Conservation (phyloP, 2,888 invertebrate species). For the Cylloceria caligata region DNA sequence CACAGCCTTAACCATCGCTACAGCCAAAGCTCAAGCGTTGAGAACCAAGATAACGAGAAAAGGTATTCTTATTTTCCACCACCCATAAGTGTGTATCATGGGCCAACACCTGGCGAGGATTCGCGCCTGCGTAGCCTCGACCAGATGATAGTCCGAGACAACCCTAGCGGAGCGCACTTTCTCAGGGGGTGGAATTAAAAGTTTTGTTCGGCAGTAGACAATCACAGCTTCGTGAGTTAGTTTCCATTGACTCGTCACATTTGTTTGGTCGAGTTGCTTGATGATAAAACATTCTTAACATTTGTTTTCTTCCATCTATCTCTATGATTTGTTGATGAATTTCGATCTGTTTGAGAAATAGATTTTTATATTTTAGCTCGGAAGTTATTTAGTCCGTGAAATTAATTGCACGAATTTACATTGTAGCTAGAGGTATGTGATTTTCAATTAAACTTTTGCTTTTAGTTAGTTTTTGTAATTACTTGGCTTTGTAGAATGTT, state of each 20-base stretch:
- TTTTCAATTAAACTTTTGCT: background rate
- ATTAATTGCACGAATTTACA: slow-evolving; percentile 6
- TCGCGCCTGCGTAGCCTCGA: slow-evolving; percentile 77
- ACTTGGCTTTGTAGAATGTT: background rate
- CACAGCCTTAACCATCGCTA: background rate
- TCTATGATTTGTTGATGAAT: background rate
- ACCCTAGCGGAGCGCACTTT: slow-evolving; percentile 51
- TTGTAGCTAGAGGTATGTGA: slow-evolving; percentile 19
- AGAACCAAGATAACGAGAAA: slow-evolving; percentile 42
- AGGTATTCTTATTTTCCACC: slow-evolving; percentile 36
- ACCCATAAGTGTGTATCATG: slow-evolving; percentile 70
- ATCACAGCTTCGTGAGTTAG: slow-evolving; percentile 67
- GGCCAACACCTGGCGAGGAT: slow-evolving; percentile 76
- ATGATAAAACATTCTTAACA: background rate
- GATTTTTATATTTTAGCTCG: background rate
- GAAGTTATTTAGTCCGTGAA: background rate
- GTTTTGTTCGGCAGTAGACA: slow-evolving; percentile 76
- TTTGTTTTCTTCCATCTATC: background rate
- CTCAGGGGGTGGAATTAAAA: slow-evolving; percentile 77
- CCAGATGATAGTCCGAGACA: slow-evolving; percentile 54
- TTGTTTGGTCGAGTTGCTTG: background rate
- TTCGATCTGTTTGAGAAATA: too few species aligned
- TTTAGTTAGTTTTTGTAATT: slow-evolving; percentile 10
- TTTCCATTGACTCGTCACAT: slow-evolving; percentile 1
- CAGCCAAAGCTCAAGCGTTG: background rate